phyloP scores from a whole-genome alignment of 2,113 vertebrate species.

The Atlantisia rogersi region DNA sequence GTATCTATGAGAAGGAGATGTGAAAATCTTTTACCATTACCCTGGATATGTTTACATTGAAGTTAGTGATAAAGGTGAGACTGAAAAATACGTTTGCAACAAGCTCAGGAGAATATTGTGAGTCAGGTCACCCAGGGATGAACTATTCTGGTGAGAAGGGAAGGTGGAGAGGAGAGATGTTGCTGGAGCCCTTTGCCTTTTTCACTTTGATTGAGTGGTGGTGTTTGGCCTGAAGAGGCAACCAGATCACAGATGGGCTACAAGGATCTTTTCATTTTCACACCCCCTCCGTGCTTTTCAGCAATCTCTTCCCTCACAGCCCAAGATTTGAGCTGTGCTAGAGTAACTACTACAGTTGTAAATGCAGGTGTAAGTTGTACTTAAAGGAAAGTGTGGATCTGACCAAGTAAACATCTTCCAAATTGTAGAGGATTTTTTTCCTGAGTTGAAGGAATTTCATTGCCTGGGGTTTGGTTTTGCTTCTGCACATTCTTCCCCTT shows the following conservation, averaged over 20 bases:
- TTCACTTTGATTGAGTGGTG: neutral
- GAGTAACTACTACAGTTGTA: neutral
- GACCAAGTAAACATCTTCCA: neutral
- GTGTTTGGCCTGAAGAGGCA: neutral
- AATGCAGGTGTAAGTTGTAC: neutral
- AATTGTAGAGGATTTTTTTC: neutral
- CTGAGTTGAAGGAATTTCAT: neutral
- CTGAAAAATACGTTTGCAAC: neutral
- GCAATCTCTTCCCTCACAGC: neutral
- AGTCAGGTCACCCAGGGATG: neutral
- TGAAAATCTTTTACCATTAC: neutral
- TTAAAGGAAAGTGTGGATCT: neutral
- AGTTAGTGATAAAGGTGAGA: neutral
- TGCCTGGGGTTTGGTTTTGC: neutral
- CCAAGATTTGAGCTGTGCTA: neutral
- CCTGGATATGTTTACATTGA: neutral
- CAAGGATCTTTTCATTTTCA: neutral
- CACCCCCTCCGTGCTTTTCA: neutral
- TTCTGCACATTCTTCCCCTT: neutral
- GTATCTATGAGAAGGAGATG: neutral
- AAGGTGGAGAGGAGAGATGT: fast-evolving
- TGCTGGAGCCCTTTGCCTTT: neutral
- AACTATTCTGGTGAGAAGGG: neutral
- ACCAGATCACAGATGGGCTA: neutral
- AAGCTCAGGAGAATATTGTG: neutral